A percentile compares a stretch with the other conserved stretches of the same genome.
phyloP scores from a whole-genome alignment of 2,888 invertebrate genomes.

The Microplitis deprimator region DNA sequence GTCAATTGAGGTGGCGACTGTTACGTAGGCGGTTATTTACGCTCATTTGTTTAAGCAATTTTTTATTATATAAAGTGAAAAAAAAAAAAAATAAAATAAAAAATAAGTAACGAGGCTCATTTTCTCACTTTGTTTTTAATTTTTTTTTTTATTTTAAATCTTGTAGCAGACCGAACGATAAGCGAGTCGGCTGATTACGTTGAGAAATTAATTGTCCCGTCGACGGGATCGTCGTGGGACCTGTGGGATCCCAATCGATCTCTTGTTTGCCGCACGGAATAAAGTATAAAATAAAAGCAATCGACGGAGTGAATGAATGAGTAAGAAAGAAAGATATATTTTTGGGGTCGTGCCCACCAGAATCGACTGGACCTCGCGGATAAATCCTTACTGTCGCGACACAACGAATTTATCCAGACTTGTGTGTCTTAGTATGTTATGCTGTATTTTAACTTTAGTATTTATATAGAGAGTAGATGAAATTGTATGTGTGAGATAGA shows the following conservation, averaged over 20 bases:
- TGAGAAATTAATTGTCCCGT: slow-evolving; percentile 30
- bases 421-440: too few species aligned
- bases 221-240: slow-evolving; percentile 20
- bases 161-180: neutral
- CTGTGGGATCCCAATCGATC: slow-evolving; percentile 29
- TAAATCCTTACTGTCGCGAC: slow-evolving; percentile 34
- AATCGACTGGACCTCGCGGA: slow-evolving; percentile 16
- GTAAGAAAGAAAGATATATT: neutral
- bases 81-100: too few species aligned
- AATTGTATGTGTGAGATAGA: slow-evolving; percentile 10
- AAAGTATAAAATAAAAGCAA: slow-evolving; percentile 19
- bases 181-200: slow-evolving; percentile 19
- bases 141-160: too few species aligned
- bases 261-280: neutral
- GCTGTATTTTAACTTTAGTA: neutral
- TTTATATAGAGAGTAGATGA: slow-evolving; percentile 32
- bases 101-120: too few species aligned
- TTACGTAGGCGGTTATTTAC: slow-evolving; percentile 66
- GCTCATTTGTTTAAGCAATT: slow-evolving; percentile 63
- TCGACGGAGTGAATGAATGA: neutral
- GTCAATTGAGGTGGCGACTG: slow-evolving; percentile 60
- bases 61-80: slow-evolving; percentile 38
- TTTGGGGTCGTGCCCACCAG: slow-evolving; percentile 9
- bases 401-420: slow-evolving; percentile 60
- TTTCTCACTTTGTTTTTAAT: too few species aligned